phyloP scores from a whole-genome alignment of 2,888 invertebrate genomes.

The Unio pictorum region DNA sequence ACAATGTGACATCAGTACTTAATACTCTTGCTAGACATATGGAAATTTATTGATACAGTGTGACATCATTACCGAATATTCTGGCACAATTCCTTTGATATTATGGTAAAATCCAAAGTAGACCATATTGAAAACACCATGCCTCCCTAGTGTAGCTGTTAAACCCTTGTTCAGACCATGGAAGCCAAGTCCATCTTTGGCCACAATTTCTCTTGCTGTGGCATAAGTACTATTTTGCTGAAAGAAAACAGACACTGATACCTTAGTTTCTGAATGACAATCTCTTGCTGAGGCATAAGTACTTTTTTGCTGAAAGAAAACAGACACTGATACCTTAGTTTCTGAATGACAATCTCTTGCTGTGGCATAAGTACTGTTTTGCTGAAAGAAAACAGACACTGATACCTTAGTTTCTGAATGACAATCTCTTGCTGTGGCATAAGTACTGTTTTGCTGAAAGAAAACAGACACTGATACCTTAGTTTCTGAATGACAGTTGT shows the following conservation, averaged over 20 bases:
- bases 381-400: conserved; percentile 56
- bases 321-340: neutral
- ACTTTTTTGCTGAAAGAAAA: conserved; percentile 73
- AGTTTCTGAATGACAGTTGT: no score
- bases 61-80: conserved; percentile 54
- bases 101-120: conserved; percentile 97
- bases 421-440: conserved; percentile 81
- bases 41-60: neutral
- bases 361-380: conserved; percentile 82
- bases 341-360: conserved; percentile 76
- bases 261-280: no score
- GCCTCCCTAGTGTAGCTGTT: conserved; percentile 89
- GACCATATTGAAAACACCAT: conserved; percentile 92
- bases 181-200: conserved; percentile 83
- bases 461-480: neutral
- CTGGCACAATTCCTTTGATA: conserved; percentile 79
- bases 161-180: conserved; percentile 89
- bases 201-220: conserved; percentile 85
- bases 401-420: no score
- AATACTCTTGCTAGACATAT: neutral
- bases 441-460: conserved; percentile 78
- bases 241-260: conserved; percentile 17
- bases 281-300: conserved; percentile 86
- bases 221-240: conserved; percentile 80
- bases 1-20: no score